These are phyloP conservation scores for Corydoras sp. DNA, from an alignment of 2,113 vertebrate genomes.

Conservation along the genomic window DNA sequence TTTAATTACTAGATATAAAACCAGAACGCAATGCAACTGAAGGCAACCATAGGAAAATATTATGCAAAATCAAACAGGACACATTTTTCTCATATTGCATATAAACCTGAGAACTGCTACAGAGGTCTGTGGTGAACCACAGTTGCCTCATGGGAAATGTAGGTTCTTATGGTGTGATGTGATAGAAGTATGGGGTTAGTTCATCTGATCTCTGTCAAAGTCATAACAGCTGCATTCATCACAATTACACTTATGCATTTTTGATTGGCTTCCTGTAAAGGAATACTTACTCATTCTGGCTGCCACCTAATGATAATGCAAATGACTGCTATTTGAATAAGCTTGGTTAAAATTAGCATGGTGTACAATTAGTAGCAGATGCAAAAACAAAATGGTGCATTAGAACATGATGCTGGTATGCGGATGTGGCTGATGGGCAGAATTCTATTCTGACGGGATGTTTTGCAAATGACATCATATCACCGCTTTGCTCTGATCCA, in stretches of 20 bases:
- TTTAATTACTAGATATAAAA: conserved; percentile 77
- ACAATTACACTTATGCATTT: no score
- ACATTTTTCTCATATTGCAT: no score
- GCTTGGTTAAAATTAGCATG: conserved; percentile 19
- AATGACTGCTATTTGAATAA: conserved; percentile 24
- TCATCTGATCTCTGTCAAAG: conserved; percentile 19
- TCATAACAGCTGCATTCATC: conserved; percentile 45
- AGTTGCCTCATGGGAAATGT: conserved; percentile 57
- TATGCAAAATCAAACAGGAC: not conserved
- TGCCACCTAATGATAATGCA: conserved; percentile 30
- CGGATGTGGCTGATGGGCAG: no score
- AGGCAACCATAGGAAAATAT: not conserved
- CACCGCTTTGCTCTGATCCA: no score
- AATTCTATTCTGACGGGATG: no score
- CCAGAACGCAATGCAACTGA: not conserved
- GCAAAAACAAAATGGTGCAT: conserved; percentile 6
- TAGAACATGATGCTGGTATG: not conserved
- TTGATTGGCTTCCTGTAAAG: conserved; percentile 38
- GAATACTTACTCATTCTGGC: conserved; percentile 29
- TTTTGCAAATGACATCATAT: no score
- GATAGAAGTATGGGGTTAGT: conserved; percentile 49
- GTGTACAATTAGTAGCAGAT: not conserved
- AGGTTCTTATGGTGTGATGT: conserved; percentile 62
- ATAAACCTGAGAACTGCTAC: no score
- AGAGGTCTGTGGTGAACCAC: conserved; percentile 59